Evolutionary conservation across 1,140 invertebrate species (phyloP).

Genomic region (Drosophila kikkawai): DNA sequence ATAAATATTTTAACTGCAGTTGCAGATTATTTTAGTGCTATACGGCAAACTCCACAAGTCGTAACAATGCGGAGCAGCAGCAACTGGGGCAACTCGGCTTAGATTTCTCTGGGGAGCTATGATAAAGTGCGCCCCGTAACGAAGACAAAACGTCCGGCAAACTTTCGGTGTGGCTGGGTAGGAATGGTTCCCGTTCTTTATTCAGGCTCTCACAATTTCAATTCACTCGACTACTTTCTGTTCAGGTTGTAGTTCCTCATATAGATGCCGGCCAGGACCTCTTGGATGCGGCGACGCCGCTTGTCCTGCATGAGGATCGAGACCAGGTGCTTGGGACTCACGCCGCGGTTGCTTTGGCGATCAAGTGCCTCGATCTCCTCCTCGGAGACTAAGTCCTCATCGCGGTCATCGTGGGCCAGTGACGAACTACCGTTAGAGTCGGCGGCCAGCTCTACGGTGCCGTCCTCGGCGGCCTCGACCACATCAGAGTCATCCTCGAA

Average conservation of each 20-base stretch:
- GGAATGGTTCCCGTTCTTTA: conserved; percentile 38
- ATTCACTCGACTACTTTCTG: conserved; percentile 62
- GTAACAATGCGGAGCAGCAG: conserved; percentile 48
- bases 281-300: conserved; percentile 64
- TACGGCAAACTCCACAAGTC: conserved; percentile 45
- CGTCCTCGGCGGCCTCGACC: conserved; percentile 25
- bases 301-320: conserved; percentile 65
- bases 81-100: conserved; percentile 59
- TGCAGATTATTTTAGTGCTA: conserved; percentile 79
- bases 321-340: conserved; percentile 59
- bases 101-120: conserved; percentile 72
- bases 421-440: neutral
- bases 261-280: conserved; percentile 66
- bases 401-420: conserved; percentile 28
- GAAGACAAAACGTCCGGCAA: conserved; percentile 60
- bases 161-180: conserved; percentile 30
- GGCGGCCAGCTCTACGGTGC: neutral
- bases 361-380: conserved; percentile 48
- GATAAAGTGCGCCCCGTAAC: conserved; percentile 69
- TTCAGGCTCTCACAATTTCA: conserved; percentile 62
- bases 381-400: conserved; percentile 36
- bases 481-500: conserved; percentile 56
- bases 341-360: conserved; percentile 49
- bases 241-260: conserved; percentile 68
- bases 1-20: conserved; percentile 84